These are phyloP conservation scores for Hydra vulgaris DNA, from an alignment of 30 jellyfish, hydroid and myxozoan species.

Conservation along the genomic window DNA sequence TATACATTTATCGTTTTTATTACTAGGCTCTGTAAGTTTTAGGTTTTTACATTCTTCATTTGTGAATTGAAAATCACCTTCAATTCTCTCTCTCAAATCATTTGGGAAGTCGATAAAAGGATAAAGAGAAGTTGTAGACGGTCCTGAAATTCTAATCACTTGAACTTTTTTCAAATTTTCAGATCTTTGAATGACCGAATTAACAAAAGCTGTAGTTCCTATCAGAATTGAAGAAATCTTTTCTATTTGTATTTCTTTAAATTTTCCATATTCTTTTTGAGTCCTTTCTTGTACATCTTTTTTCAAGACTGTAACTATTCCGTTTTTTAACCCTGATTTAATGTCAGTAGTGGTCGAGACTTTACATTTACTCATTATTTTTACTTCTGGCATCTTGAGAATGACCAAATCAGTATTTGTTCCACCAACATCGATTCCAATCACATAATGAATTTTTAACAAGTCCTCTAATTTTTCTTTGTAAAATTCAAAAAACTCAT, in stretches of 20 bases:
- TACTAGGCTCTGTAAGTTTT: too few species aligned
- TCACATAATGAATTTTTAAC: not conserved
- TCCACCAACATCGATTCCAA: slow-evolving; percentile 70
- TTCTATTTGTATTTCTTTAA: too few species aligned
- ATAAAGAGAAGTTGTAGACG: slow-evolving; percentile 27
- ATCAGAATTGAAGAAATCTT: too few species aligned
- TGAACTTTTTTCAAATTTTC: slow-evolving; percentile 27
- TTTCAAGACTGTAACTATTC: too few species aligned
- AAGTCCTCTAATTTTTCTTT: too few species aligned
- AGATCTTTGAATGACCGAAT: slow-evolving; percentile 47
- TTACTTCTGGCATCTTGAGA: slow-evolving; percentile 13
- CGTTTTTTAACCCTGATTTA: too few species aligned
- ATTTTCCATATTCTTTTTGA: too few species aligned
- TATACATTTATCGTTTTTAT: too few species aligned
- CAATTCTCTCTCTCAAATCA: slow-evolving; percentile 19
- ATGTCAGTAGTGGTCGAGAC: slow-evolving; percentile 33
- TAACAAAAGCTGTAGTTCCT: slow-evolving; percentile 57
- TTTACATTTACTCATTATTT: slow-evolving; percentile 40
- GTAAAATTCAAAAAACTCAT: too few species aligned
- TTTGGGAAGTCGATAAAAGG: slow-evolving; percentile 46
- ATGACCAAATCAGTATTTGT: slow-evolving; percentile 62
- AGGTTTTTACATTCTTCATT: slow-evolving; percentile 45
- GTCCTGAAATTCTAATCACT: slow-evolving; percentile 38
- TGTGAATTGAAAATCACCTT: slow-evolving; percentile 25
- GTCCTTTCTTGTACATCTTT: too few species aligned